Percentiles rank a stretch among this genome's conserved stretches.
phyloP scores from a whole-genome alignment of 64 coral and sea anemone species.

The Stichodactyla helianthus region DNA sequence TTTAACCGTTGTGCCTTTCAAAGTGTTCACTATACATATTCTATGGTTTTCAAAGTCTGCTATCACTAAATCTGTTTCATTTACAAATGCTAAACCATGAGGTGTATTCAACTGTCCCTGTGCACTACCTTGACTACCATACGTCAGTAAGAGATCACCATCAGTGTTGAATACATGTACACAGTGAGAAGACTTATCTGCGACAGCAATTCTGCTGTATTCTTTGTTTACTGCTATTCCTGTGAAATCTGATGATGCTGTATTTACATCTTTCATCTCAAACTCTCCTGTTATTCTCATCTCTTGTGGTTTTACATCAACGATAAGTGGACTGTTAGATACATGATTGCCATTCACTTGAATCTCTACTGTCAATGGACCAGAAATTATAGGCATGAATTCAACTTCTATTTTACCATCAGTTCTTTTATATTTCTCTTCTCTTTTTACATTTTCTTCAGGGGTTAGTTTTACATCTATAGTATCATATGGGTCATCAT shows the following conservation, averaged over 20 bases:
- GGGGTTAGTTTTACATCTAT: neutral
- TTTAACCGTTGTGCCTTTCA: neutral
- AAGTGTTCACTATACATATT: slow-evolving; percentile 1
- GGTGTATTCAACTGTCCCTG: neutral
- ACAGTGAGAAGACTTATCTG: neutral
- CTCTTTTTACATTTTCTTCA: neutral
- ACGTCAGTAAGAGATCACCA: slow-evolving; percentile 13
- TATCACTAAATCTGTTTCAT: neutral
- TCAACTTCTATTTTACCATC: neutral
- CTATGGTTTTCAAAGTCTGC: neutral
- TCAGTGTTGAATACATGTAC: neutral
- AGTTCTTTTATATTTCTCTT: neutral
- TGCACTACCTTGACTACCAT: neutral
- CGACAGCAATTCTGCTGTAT: neutral
- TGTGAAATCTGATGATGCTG: neutral
- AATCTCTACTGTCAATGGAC: slow-evolving; percentile 12
- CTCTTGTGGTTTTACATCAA: neutral
- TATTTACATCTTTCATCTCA: neutral
- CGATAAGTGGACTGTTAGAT: neutral
- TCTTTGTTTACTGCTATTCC: slow-evolving; percentile 8
- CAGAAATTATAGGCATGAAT: neutral
- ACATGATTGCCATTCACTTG: slow-evolving; percentile 15
- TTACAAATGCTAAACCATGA: neutral
- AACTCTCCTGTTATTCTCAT: neutral
- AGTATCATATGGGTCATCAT: neutral